phyloP scores from a whole-genome alignment of 2,888 invertebrate genomes.

The Pristionchus exspectatus region DNA sequence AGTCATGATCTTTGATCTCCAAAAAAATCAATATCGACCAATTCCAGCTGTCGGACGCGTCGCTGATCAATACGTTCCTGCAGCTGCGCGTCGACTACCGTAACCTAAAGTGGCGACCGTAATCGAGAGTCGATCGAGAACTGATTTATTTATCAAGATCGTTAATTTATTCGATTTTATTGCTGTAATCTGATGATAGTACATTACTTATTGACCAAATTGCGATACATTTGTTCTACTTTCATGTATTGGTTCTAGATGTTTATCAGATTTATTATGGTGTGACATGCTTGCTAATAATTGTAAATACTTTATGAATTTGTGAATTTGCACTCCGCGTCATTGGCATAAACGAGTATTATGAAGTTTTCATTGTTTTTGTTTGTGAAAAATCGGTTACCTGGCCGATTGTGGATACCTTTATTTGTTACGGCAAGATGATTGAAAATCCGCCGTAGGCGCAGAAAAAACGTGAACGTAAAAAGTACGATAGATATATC shows the following conservation, averaged over 20 bases:
- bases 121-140: background rate
- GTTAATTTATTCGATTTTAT: background rate
- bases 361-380: background rate
- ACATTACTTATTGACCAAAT: conserved; percentile 1
- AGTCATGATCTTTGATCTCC: conserved; percentile 34
- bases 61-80: conserved; percentile 92
- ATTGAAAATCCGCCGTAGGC: too few species aligned
- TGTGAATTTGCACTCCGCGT: background rate
- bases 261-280: background rate
- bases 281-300: conserved; percentile 35
- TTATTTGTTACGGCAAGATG: background rate
- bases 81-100: conserved; percentile 95
- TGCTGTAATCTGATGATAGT: background rate
- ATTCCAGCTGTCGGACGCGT: conserved; percentile 84
- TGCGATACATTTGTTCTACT: background rate
- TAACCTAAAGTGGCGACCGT: conserved; percentile 52
- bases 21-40: background rate
- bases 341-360: conserved; percentile 30
- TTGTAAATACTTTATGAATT: conserved; percentile 1
- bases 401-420: background rate
- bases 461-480: too few species aligned
- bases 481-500: background rate
- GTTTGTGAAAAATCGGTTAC: background rate
- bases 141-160: background rate
- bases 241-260: background rate